A percentile compares a stretch with the other conserved stretches of the same genome.
phyloP scores from a whole-genome alignment of 2,113 vertebrate species.

The Aegotheles bennettii region DNA sequence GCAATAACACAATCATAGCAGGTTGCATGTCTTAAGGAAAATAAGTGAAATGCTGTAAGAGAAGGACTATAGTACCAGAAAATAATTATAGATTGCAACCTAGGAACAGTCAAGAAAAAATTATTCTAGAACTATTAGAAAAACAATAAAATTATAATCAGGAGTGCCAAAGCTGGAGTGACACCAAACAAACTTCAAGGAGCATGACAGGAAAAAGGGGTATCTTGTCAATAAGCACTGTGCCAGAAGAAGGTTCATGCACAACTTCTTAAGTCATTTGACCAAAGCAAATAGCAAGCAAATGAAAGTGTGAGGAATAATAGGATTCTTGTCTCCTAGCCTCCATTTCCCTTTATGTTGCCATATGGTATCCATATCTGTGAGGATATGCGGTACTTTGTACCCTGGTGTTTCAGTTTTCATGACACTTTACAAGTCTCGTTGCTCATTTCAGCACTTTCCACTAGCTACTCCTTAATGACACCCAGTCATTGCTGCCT shows the following conservation, averaged over 20 bases:
- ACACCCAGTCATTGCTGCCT: slow-evolving; percentile 51
- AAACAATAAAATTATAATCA: background rate
- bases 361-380: slow-evolving; percentile 60
- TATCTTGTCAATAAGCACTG: background rate
- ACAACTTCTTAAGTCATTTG: background rate
- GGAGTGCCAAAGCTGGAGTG: background rate
- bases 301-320: slow-evolving; percentile 48
- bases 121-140: background rate
- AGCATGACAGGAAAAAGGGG: background rate
- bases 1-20: background rate
- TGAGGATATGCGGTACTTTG: slow-evolving; percentile 55
- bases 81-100: background rate
- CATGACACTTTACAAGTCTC: slow-evolving; percentile 65
- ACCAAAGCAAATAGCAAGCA: slow-evolving; percentile 27
- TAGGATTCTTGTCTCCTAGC: slow-evolving; percentile 9
- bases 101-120: background rate
- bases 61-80: background rate
- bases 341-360: background rate
- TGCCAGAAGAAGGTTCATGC: background rate
- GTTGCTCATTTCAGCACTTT: slow-evolving; percentile 55
- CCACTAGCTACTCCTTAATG: slow-evolving; percentile 45
- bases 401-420: slow-evolving; percentile 65
- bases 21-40: background rate
- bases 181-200: background rate
- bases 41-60: background rate